Evolutionary conservation across 1,140 invertebrate genomes (phyloP).

Genomic region (Aphelinus certus): DNA sequence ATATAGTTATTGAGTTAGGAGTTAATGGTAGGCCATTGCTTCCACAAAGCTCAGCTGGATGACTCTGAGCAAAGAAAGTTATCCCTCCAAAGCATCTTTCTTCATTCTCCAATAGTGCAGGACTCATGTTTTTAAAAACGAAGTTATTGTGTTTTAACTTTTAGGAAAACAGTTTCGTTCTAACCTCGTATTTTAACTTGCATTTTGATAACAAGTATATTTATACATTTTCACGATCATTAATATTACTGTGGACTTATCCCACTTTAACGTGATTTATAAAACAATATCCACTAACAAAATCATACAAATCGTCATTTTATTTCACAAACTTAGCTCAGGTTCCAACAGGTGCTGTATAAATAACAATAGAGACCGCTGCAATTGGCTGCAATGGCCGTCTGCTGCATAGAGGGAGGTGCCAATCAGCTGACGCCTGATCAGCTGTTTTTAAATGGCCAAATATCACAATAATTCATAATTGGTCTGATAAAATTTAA

Average conservation of each 20-base stretch:
- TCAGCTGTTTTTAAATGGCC: not conserved
- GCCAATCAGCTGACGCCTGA: not conserved
- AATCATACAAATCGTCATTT: too few relatives aligned
- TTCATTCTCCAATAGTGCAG: conserved; percentile 61
- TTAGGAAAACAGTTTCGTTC: too few relatives aligned
- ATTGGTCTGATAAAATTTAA: too few relatives aligned
- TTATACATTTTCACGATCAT: not conserved
- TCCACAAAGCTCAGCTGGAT: conserved; percentile 91
- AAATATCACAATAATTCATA: not conserved
- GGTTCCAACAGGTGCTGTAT: too few relatives aligned
- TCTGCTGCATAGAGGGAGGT: not conserved
- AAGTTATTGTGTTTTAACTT: too few relatives aligned
- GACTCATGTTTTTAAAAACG: conserved; percentile 53
- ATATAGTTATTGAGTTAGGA: conserved; percentile 94
- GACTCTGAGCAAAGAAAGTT: conserved; percentile 90
- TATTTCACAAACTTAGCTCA: too few relatives aligned
- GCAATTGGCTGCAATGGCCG: not conserved
- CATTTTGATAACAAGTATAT: too few relatives aligned
- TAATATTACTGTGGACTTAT: not conserved
- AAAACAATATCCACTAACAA: too few relatives aligned
- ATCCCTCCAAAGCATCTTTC: conserved; percentile 78
- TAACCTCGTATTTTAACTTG: too few relatives aligned
- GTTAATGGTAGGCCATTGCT: conserved; percentile 95
- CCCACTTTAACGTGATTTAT: too few relatives aligned
- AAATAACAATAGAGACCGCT: too few relatives aligned